A percentile compares a stretch with the other conserved stretches of the same genome.
Evolutionary conservation across 2,113 vertebrate species (phyloP).

Genomic region (Zosterops japonicus): DNA sequence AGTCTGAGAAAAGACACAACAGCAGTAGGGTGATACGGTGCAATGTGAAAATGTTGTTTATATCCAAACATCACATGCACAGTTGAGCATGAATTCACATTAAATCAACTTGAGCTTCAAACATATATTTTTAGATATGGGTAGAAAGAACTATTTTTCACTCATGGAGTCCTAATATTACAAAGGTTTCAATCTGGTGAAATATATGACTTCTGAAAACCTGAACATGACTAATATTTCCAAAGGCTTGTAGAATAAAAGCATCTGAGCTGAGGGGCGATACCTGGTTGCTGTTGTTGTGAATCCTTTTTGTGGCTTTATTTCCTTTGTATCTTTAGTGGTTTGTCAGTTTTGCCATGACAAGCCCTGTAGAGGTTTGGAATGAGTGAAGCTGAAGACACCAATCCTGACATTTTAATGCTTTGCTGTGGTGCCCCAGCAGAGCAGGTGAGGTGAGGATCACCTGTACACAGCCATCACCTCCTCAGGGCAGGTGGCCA

Average conservation of each 20-base stretch:
- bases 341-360: neutral
- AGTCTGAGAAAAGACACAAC: neutral
- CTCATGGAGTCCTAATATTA: neutral
- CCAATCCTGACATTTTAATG: neutral
- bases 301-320: neutral
- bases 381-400: neutral
- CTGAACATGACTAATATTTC: neutral
- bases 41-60: constrained; percentile 30
- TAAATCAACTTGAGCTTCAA: constrained; percentile 6
- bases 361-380: neutral
- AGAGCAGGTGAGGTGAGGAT: neutral
- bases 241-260: neutral
- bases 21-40: neutral
- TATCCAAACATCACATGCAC: neutral
- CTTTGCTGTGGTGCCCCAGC: accelerated
- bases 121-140: constrained; percentile 4
- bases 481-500: neutral
- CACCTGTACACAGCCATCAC: too few relatives aligned
- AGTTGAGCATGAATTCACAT: constrained; percentile 37
- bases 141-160: constrained; percentile 19
- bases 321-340: neutral
- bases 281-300: neutral
- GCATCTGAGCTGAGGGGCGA: neutral
- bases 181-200: neutral
- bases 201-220: neutral